Percentiles rank a stretch among this genome's conserved stretches.
These are phyloP conservation scores for Gymnothorax javanicus DNA, from an alignment of 2,797 vertebrate genomes.

Conservation along the genomic window DNA sequence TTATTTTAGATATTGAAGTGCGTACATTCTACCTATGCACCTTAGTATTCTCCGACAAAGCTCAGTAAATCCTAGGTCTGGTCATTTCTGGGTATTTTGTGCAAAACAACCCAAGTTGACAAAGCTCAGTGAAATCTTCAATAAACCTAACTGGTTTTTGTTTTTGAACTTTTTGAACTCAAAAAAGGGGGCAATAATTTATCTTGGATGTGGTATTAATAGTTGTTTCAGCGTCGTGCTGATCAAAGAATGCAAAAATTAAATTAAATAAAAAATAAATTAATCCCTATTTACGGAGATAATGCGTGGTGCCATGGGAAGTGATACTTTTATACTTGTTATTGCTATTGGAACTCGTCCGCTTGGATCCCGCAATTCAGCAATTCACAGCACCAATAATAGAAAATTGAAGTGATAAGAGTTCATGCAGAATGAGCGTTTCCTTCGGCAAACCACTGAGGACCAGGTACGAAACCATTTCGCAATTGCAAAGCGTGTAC, in stretches of 20 bases:
- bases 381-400: conserved; percentile 19
- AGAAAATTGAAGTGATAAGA: conserved; percentile 24
- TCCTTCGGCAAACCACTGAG: background rate
- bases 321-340: background rate
- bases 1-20: no score
- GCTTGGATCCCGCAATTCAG: conserved; percentile 20
- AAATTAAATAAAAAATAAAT: background rate
- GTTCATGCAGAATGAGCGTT: background rate
- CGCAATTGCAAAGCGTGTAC: background rate
- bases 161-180: background rate
- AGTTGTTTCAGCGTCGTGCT: background rate
- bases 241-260: background rate
- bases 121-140: no score
- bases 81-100: no score
- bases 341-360: background rate
- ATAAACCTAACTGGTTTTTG: background rate
- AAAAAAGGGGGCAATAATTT: background rate
- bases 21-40: no score
- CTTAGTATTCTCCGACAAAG: no score
- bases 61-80: no score
- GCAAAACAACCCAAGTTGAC: no score
- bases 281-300: background rate
- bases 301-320: background rate
- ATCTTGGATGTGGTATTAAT: background rate
- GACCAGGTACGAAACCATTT: background rate